phyloP scores from a whole-genome alignment of 2,113 vertebrate species.

The Oncorhynchus mykiss region DNA sequence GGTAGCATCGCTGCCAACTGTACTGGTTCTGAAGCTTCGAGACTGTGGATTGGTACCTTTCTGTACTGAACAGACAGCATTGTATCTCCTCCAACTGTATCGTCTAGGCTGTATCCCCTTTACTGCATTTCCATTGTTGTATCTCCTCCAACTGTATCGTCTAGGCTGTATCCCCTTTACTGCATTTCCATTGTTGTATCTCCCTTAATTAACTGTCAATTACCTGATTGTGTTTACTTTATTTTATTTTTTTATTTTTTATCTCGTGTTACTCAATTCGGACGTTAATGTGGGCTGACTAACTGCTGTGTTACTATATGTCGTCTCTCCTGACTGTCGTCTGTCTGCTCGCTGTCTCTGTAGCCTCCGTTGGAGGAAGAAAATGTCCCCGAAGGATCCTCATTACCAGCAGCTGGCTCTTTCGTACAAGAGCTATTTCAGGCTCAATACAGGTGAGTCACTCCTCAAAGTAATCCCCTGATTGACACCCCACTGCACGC shows the following conservation, averaged over 20 bases:
- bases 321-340: not conserved
- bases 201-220: too few relatives aligned
- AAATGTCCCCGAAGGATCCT: slow-evolving; percentile 84
- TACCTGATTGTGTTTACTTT: too few relatives aligned
- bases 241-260: too few relatives aligned
- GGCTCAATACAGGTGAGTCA: slow-evolving; percentile 92
- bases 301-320: not conserved
- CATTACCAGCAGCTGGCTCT: slow-evolving; percentile 87
- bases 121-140: too few relatives aligned
- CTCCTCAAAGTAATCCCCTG: too few relatives aligned
- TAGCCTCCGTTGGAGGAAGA: slow-evolving; percentile 87
- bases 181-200: too few relatives aligned
- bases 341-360: not conserved
- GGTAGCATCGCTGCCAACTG: too few relatives aligned
- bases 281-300: not conserved
- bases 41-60: too few relatives aligned
- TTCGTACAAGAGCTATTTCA: slow-evolving; percentile 99
- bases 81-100: not conserved
- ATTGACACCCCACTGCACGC: too few relatives aligned
- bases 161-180: not conserved
- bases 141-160: not conserved
- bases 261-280: not conserved
- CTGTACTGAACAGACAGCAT: not conserved
- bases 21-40: too few relatives aligned
- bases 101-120: not conserved